phyloP scores from a whole-genome alignment of 2,113 vertebrate species.

The Prunella himalayana region DNA sequence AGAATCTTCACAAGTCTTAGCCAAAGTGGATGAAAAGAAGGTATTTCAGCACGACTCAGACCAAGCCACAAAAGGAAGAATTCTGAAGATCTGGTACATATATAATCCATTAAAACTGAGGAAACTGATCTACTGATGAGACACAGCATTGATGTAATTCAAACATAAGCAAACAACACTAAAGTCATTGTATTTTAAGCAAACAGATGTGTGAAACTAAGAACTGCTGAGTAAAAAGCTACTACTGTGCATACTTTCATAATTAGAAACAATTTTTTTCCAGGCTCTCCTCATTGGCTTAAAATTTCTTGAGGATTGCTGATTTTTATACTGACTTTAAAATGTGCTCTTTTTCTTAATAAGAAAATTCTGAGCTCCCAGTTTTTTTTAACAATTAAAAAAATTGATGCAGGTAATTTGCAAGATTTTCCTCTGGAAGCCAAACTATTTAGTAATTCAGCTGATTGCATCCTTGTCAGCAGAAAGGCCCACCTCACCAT shows the following conservation, averaged over 20 bases:
- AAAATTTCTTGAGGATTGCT: not conserved
- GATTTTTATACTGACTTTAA: not conserved
- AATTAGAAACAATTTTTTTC: not conserved
- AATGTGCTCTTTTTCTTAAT: not conserved
- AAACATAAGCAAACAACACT: not conserved
- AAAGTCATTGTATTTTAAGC: not conserved
- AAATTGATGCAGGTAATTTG: not conserved
- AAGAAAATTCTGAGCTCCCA: not conserved
- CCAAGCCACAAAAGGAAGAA: not conserved
- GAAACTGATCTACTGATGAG: not conserved
- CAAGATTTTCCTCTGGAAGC: not conserved
- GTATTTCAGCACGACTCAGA: not conserved
- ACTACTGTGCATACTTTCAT: not conserved
- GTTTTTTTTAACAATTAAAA: not conserved
- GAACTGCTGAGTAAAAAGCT: not conserved
- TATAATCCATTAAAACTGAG: not conserved
- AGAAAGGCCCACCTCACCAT: not conserved
- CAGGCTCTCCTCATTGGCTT: not conserved
- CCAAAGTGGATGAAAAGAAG: not conserved
- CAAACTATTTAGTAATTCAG: not conserved
- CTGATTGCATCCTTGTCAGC: not conserved
- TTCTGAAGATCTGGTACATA: not conserved
- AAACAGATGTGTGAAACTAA: not conserved
- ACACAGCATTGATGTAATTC: fast-evolving
- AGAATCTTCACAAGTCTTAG: not conserved